These are phyloP conservation scores for Bolborhynchus lineola DNA, from an alignment of 2,113 vertebrate genomes.

Conservation along the genomic window DNA sequence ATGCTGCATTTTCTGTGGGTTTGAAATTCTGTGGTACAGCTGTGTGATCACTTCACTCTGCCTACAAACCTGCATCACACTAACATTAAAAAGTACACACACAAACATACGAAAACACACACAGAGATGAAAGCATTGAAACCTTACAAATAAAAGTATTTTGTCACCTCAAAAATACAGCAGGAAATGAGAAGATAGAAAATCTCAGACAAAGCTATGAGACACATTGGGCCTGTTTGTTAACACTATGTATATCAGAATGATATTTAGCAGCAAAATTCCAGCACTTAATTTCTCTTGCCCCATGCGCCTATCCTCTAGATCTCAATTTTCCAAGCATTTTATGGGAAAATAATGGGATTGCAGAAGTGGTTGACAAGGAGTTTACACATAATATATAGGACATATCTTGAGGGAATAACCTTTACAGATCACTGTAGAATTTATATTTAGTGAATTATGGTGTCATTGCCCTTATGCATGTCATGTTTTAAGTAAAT, in stretches of 20 bases:
- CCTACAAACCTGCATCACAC: neutral
- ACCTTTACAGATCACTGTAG: neutral
- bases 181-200: neutral
- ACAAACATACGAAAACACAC: neutral
- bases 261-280: neutral
- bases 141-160: neutral
- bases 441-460: slow-evolving; percentile 9
- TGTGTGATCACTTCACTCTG: neutral
- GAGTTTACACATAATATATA: neutral
- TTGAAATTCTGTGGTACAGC: neutral
- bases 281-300: neutral
- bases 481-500: neutral
- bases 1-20: neutral
- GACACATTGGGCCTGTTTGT: neutral
- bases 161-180: neutral
- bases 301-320: neutral
- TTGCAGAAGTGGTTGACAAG: neutral
- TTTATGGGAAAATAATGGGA: neutral
- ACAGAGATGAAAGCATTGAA: neutral
- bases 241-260: neutral
- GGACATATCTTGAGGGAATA: neutral
- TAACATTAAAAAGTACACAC: neutral
- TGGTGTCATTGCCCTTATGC: neutral
- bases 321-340: neutral
- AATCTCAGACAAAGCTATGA: neutral